Evolutionary conservation across 1,140 invertebrate genomes (phyloP).

Genomic region (Pseudoatta argentina): DNA sequence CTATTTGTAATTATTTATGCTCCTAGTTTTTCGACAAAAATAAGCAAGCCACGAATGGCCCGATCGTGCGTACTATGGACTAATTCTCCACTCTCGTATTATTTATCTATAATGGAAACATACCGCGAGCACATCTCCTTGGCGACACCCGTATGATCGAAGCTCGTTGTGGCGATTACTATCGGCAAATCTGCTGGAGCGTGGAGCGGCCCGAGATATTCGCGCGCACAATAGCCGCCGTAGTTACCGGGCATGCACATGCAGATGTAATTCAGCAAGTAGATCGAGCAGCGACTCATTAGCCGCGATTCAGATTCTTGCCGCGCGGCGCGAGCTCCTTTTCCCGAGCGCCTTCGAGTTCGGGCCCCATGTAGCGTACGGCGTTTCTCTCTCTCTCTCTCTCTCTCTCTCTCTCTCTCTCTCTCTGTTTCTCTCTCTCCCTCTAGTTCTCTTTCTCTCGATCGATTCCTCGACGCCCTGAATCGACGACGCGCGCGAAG

Average conservation of each 20-base stretch:
- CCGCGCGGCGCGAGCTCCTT: slow-evolving; percentile 69
- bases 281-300: slow-evolving; percentile 74
- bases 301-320: slow-evolving; percentile 76
- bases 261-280: slow-evolving; percentile 65
- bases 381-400: slow-evolving; percentile 23
- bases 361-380: slow-evolving; percentile 23
- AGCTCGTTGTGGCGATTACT: slow-evolving; percentile 59
- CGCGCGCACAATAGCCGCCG: slow-evolving; percentile 53
- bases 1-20: too few species aligned
- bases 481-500: slow-evolving; percentile 61
- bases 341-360: slow-evolving; percentile 68
- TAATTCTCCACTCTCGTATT: background rate
- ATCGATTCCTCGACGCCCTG: slow-evolving; percentile 67
- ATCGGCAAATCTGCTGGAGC: slow-evolving; percentile 45
- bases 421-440: background rate
- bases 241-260: slow-evolving; percentile 61
- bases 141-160: slow-evolving; percentile 26
- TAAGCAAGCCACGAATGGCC: too few species aligned
- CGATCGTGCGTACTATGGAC: too few species aligned
- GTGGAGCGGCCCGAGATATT: slow-evolving; percentile 41
- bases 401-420: slow-evolving; percentile 3
- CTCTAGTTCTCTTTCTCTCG: slow-evolving; percentile 36
- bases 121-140: background rate
- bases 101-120: slow-evolving; percentile 1
- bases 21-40: too few species aligned